These are phyloP conservation scores for Zeuzera pyrina DNA, from an alignment of 2,888 invertebrate genomes.

Conservation along the genomic window DNA sequence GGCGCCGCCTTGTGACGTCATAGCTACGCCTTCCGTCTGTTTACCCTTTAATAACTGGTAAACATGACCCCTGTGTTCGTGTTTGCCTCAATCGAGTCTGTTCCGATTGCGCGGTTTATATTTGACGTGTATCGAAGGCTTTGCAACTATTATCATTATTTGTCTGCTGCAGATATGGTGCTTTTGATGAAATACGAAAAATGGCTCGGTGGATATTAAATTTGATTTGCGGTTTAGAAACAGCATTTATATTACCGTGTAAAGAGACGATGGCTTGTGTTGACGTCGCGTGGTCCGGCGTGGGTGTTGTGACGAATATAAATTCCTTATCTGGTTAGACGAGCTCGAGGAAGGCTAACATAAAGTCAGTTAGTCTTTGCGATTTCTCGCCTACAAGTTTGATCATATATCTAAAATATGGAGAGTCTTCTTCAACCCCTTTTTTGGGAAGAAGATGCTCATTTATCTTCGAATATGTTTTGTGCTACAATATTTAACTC, in stretches of 20 bases:
- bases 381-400: constrained; percentile 55
- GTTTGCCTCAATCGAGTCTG: constrained; percentile 26
- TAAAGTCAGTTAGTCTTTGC: constrained; percentile 52
- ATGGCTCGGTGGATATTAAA: no score
- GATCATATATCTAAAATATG: neutral
- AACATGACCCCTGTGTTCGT: constrained; percentile 30
- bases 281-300: constrained; percentile 29
- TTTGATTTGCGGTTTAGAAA: no score
- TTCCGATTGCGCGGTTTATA: constrained; percentile 4
- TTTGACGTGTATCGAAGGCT: constrained; percentile 1
- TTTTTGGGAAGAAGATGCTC: no score
- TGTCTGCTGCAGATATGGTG: no score
- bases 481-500: neutral
- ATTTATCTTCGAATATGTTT: no score
- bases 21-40: constrained; percentile 25
- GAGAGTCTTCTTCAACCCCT: no score
- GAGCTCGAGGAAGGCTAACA: constrained; percentile 48
- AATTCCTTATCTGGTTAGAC: constrained; percentile 40
- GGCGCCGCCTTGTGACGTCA: constrained; percentile 55
- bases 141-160: no score
- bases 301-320: constrained; percentile 47
- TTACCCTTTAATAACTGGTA: constrained; percentile 23
- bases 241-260: no score
- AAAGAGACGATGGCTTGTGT: constrained; percentile 18
- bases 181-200: no score